These are phyloP conservation scores for Psammodynastes pulverulentus DNA, from an alignment of 2,113 vertebrate species.

Conservation along the genomic window DNA sequence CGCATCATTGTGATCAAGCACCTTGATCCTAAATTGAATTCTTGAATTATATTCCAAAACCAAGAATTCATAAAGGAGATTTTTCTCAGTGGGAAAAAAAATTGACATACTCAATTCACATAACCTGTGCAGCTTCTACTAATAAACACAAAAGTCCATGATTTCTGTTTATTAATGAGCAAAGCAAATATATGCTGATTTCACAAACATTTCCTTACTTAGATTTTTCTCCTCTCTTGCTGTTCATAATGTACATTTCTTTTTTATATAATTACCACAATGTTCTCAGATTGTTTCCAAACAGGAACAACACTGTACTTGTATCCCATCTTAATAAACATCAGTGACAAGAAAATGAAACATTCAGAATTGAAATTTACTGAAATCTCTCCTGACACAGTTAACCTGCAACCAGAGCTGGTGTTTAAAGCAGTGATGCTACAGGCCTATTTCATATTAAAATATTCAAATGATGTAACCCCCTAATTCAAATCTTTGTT, in stretches of 20 bases:
- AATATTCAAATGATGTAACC: conserved; percentile 11
- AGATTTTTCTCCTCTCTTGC: not conserved
- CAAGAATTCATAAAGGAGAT: not conserved
- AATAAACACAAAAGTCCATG: not conserved
- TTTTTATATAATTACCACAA: not conserved
- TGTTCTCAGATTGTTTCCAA: not conserved
- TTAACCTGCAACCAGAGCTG: not conserved
- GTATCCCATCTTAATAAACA: not conserved
- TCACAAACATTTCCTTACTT: not conserved
- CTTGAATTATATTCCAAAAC: not conserved
- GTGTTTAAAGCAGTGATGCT: not conserved
- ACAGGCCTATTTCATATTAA: not conserved
- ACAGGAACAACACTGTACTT: not conserved
- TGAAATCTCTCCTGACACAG: not conserved
- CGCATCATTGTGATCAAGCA: not conserved
- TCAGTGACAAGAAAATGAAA: conserved; percentile 11
- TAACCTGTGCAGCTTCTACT: no score
- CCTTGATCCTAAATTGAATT: not conserved
- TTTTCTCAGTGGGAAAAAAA: not conserved
- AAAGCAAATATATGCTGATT: not conserved
- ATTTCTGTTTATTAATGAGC: not conserved
- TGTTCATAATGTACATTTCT: not conserved
- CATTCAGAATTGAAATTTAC: not conserved
- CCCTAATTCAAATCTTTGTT: not conserved
- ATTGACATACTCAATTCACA: not conserved